Conservation (phyloP, 2,113 vertebrate genomes). For the Urocitellus parryii region DNA sequence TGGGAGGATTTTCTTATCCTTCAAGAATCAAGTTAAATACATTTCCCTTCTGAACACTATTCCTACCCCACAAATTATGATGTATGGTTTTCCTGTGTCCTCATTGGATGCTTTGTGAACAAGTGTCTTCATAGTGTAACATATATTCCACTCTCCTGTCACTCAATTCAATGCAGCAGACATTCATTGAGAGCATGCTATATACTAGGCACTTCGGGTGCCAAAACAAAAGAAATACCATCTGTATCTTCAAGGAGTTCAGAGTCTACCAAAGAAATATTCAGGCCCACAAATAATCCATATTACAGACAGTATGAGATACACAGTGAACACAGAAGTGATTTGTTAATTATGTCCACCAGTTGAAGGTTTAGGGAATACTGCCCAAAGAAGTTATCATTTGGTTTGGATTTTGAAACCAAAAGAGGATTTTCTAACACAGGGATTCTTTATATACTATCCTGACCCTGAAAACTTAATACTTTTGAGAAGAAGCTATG, state of each 20-base stretch:
- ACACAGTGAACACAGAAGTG: neutral
- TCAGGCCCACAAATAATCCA: neutral
- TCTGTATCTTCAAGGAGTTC: conserved; percentile 1
- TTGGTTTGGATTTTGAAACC: conserved; percentile 61
- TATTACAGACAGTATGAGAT: neutral
- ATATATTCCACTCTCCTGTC: neutral
- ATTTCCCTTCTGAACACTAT: neutral
- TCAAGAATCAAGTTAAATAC: conserved; percentile 41
- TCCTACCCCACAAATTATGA: neutral
- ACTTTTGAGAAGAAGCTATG: neutral
- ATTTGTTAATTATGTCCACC: neutral
- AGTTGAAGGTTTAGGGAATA: neutral
- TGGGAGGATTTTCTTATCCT: neutral
- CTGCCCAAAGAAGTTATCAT: neutral
- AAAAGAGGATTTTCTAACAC: neutral
- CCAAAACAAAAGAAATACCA: conserved; percentile 11
- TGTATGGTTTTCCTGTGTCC: neutral
- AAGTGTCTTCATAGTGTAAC: neutral
- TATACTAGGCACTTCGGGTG: neutral
- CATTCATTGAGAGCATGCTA: neutral
- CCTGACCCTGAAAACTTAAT: neutral
- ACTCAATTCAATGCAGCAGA: neutral
- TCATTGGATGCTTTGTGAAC: neutral
- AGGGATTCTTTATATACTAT: neutral
- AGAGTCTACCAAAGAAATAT: neutral